Evolutionary conservation across 2,797 vertebrate species (phyloP).

Genomic region (Monodelphis domestica): DNA sequence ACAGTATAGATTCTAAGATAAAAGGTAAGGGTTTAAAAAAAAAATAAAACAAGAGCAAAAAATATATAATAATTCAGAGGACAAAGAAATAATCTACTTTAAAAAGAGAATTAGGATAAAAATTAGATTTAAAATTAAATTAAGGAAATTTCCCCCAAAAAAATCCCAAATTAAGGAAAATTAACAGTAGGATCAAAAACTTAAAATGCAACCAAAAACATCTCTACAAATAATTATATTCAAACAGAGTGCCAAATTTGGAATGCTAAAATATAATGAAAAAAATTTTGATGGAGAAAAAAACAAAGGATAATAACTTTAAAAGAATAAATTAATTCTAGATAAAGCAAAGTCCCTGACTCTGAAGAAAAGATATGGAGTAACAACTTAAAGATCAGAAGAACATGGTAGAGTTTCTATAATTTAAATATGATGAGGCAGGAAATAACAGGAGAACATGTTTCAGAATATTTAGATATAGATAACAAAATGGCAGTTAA

Average conservation of each 20-base stretch:
- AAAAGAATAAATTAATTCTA: neutral
- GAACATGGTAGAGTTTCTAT: neutral
- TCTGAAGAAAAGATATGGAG: neutral
- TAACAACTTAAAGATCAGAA: neutral
- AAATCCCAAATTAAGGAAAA: neutral
- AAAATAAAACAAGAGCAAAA: neutral
- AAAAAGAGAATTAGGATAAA: neutral
- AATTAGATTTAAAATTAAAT: neutral
- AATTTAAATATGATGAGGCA: neutral
- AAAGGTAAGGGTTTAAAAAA: no score
- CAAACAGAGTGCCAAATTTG: neutral
- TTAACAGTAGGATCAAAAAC: neutral
- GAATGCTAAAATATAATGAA: neutral
- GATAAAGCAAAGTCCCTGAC: neutral
- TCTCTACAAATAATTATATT: neutral
- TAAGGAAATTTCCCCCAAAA: neutral
- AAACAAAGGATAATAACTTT: neutral
- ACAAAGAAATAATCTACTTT: neutral
- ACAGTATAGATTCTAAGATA: no score
- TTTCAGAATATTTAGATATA: neutral
- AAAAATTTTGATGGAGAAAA: neutral
- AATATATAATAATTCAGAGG: neutral
- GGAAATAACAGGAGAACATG: neutral
- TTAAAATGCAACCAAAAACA: neutral
- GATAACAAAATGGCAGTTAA: neutral